Percentiles rank a stretch among this genome's conserved stretches.
Evolutionary conservation across 2,888 invertebrate genomes (phyloP).

Genomic region (Tetanocera ferruginea): DNA sequence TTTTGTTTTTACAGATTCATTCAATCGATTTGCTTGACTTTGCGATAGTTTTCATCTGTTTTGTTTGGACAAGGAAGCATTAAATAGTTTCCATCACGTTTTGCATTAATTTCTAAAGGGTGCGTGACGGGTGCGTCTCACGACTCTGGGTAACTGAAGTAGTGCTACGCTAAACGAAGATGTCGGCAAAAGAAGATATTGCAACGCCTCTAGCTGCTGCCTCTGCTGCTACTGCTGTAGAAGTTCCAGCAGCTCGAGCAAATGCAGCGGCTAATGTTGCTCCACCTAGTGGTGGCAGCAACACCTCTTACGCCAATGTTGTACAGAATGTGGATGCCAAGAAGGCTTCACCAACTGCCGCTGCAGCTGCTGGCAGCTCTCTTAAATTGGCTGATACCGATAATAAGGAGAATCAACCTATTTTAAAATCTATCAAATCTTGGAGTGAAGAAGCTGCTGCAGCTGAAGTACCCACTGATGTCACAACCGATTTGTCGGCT

Average conservation of each 20-base stretch:
- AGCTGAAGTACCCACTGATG: conserved; percentile 55
- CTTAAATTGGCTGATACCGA: conserved; percentile 26
- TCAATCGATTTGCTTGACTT: neutral
- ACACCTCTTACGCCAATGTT: conserved; percentile 80
- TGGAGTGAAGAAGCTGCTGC: conserved; percentile 66
- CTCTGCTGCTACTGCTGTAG: conserved; percentile 38
- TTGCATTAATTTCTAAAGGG: conserved; percentile 43
- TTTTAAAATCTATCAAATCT: conserved; percentile 63
- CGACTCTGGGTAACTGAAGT: conserved; percentile 54
- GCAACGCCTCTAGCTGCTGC: conserved; percentile 50
- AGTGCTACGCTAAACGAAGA: conserved; percentile 45
- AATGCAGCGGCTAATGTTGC: conserved; percentile 77
- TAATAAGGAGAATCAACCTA: conserved; percentile 64
- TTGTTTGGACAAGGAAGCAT: conserved; percentile 59
- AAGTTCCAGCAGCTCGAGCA: conserved; percentile 69
- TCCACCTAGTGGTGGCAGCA: conserved; percentile 60
- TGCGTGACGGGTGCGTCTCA: conserved; percentile 48
- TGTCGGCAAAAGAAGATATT: conserved; percentile 66
- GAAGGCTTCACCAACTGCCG: conserved; percentile 45
- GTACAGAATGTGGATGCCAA: conserved; percentile 71
- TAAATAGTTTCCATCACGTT: conserved; percentile 62
- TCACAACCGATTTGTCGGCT: conserved; percentile 18
- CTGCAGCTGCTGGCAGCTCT: conserved; percentile 32
- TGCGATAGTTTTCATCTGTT: neutral
- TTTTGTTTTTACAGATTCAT: neutral